Evolutionary conservation across 2,113 vertebrate genomes (phyloP).

Genomic region (Poecile atricapillus): DNA sequence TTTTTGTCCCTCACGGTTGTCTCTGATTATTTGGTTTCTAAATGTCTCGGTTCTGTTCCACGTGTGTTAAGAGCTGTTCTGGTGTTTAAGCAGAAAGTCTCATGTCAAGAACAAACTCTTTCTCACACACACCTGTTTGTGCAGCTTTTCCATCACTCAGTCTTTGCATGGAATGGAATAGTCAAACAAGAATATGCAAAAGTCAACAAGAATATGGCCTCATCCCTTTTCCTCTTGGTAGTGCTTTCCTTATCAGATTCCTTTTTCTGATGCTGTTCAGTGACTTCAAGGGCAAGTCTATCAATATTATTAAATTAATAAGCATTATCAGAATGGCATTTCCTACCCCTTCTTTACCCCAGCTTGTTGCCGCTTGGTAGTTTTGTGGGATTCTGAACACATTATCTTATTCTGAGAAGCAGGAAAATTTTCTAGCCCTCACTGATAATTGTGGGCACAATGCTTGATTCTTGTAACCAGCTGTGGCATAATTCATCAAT

Average conservation of each 20-base stretch:
- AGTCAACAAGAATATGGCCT: background rate
- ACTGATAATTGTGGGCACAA: background rate
- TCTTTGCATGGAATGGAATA: background rate
- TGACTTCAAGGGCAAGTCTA: background rate
- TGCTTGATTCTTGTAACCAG: background rate
- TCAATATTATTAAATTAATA: background rate
- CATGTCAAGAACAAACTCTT: background rate
- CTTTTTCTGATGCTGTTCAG: background rate
- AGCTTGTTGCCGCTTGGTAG: background rate
- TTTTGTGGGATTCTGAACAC: background rate
- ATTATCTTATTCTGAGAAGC: background rate
- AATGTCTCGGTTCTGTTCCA: background rate
- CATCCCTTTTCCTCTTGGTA: background rate
- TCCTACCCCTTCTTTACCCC: background rate
- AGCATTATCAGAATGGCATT: background rate
- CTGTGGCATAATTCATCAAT: background rate
- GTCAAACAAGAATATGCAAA: background rate
- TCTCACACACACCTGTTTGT: background rate
- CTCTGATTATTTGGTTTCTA: background rate
- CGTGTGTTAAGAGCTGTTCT: background rate
- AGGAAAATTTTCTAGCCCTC: background rate
- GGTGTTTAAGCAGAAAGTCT: background rate
- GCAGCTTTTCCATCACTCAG: background rate
- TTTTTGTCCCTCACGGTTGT: background rate
- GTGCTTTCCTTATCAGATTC: background rate